Conservation (phyloP, 2,888 invertebrate genomes). For the Netelia fuscicornis region DNA sequence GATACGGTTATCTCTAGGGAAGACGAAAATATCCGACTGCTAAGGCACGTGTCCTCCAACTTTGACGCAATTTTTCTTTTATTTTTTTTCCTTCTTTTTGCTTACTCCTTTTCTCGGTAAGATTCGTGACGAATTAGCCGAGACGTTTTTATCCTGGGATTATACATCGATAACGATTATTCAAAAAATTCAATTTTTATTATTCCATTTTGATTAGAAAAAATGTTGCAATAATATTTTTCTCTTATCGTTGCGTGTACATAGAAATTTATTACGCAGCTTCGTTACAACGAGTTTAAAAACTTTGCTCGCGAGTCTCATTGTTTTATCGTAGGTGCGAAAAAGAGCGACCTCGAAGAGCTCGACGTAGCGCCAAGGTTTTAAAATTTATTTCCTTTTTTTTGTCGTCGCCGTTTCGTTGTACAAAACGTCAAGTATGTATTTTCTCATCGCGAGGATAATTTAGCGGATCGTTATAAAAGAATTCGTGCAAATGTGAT, state of each 20-base stretch:
- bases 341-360: background rate
- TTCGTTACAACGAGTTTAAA: background rate
- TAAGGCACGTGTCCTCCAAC: slow-evolving; percentile 5
- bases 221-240: background rate
- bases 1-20: slow-evolving; percentile 58
- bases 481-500: background rate
- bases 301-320: background rate
- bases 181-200: background rate
- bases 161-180: background rate
- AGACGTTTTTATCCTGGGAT: too few species aligned
- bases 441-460: background rate
- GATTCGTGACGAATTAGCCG: too few species aligned
- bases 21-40: slow-evolving; percentile 54
- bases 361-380: background rate
- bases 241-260: background rate
- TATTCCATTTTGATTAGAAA: background rate
- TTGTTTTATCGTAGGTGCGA: background rate
- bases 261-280: background rate
- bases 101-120: background rate
- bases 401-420: background rate
- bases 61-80: background rate
- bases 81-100: background rate
- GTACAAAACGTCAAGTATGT: background rate
- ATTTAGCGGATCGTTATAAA: background rate
- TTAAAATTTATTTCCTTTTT: background rate